A percentile compares a stretch with the other conserved stretches of the same genome.
phyloP scores from a whole-genome alignment of 1,140 invertebrate genomes.

The Spodoptera frugiperda region DNA sequence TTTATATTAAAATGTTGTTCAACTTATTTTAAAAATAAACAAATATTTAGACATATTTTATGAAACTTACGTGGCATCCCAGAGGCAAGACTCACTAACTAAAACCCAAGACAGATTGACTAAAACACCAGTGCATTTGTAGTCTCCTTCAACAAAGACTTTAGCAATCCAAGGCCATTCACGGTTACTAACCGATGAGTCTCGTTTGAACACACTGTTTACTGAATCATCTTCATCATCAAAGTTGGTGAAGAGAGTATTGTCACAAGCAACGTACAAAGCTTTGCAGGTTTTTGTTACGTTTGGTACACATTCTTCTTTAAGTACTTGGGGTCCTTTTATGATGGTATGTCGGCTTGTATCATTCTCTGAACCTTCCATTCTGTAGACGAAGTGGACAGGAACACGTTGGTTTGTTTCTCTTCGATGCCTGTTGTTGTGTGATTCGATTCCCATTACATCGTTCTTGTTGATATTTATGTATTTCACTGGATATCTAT shows the following conservation, averaged over 20 bases:
- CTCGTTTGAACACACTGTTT: slow-evolving; percentile 49
- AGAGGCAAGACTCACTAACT: slow-evolving; percentile 86
- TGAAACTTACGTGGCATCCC: slow-evolving; percentile 84
- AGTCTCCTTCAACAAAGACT: slow-evolving; percentile 89
- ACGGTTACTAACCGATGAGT: slow-evolving; percentile 45
- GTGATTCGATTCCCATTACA: slow-evolving; percentile 43
- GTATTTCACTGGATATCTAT: slow-evolving; percentile 74
- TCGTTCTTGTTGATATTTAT: slow-evolving; percentile 72
- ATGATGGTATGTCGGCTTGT: slow-evolving; percentile 61
- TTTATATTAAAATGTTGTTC: background rate
- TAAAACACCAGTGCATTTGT: slow-evolving; percentile 89
- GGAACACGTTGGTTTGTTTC: slow-evolving; percentile 53
- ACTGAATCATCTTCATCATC: slow-evolving; percentile 52
- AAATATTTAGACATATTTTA: background rate
- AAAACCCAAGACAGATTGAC: slow-evolving; percentile 89
- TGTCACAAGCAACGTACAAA: slow-evolving; percentile 75
- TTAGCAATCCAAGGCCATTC: slow-evolving; percentile 90
- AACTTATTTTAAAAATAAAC: background rate
- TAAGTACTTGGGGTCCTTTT: slow-evolving; percentile 69
- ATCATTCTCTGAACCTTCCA: slow-evolving; percentile 51
- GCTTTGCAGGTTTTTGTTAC: slow-evolving; percentile 79
- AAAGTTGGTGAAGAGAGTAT: slow-evolving; percentile 69
- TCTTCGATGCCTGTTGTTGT: slow-evolving; percentile 63
- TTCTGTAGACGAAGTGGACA: slow-evolving; percentile 69
- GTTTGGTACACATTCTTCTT: slow-evolving; percentile 78